Evolutionary conservation across 1,140 invertebrate genomes (phyloP).

Genomic region (Olivierus martensii): DNA sequence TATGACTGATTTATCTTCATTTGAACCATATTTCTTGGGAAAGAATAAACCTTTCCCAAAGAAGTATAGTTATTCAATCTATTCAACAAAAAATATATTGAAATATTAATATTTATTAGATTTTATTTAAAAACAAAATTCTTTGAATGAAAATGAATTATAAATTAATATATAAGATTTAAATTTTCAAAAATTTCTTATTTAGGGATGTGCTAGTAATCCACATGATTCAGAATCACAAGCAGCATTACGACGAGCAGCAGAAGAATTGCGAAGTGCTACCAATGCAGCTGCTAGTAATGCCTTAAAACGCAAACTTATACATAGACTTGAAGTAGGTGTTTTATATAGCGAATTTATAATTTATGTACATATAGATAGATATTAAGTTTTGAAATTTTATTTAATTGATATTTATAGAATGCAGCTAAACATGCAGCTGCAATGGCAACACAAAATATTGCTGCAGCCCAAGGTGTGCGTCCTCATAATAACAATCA

Average conservation of each 20-base stretch:
- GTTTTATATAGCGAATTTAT: not conserved
- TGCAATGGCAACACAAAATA: conserved; percentile 76
- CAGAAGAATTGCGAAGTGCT: conserved; percentile 77
- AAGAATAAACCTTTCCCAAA: too few species aligned
- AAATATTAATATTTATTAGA: too few species aligned
- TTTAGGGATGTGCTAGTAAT: conserved; percentile 58
- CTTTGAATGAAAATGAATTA: too few species aligned
- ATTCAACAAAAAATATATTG: too few species aligned
- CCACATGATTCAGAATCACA: conserved; percentile 73
- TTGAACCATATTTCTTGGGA: too few species aligned
- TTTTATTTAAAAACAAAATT: too few species aligned
- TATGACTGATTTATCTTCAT: too few species aligned
- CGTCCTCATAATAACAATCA: conserved; percentile 52
- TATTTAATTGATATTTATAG: conserved; percentile 17
- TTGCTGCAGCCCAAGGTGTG: conserved; percentile 56
- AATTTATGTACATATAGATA: not conserved
- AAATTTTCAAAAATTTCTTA: too few species aligned
- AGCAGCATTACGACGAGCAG: conserved; percentile 65
- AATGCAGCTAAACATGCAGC: conserved; percentile 72
- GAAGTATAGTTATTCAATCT: too few species aligned
- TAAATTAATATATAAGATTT: too few species aligned
- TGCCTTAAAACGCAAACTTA: conserved; percentile 59
- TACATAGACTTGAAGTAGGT: conserved; percentile 46
- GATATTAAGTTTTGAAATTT: not conserved
- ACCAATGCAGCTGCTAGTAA: conserved; percentile 68